A percentile compares a stretch with the other conserved stretches of the same genome.
These are phyloP conservation scores for Anguilla anguilla DNA, from an alignment of 2,797 vertebrate species.

Conservation along the genomic window DNA sequence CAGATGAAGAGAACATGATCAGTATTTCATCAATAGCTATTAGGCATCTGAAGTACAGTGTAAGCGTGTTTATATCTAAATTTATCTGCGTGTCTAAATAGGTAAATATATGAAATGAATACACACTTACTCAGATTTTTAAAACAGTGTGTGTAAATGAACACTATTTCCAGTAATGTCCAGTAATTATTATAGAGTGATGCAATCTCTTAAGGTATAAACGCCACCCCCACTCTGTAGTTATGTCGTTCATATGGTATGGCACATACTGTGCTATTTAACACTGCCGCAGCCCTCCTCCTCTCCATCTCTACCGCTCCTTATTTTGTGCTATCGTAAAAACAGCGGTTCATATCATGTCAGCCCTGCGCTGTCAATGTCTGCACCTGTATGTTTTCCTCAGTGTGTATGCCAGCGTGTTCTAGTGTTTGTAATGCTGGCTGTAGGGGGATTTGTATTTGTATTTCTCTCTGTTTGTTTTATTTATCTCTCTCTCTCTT, in stretches of 20 bases:
- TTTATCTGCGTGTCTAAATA: background rate
- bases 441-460: background rate
- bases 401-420: background rate
- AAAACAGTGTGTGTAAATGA: background rate
- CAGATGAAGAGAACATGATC: background rate
- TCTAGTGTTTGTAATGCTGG: background rate
- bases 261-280: background rate
- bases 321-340: background rate
- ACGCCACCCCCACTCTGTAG: background rate
- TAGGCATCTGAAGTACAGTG: background rate
- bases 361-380: slow-evolving; percentile 1
- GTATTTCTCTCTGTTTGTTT: background rate
- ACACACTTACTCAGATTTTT: background rate
- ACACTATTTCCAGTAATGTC: background rate
- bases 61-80: background rate
- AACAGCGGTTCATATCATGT: background rate
- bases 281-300: background rate
- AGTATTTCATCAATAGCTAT: background rate
- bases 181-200: background rate
- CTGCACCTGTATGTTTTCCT: background rate
- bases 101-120: background rate
- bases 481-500: background rate
- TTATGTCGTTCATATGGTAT: background rate
- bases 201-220: background rate
- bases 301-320: background rate